Conservation (phyloP, 2,113 vertebrate species). For the Corynorhinus townsendii region DNA sequence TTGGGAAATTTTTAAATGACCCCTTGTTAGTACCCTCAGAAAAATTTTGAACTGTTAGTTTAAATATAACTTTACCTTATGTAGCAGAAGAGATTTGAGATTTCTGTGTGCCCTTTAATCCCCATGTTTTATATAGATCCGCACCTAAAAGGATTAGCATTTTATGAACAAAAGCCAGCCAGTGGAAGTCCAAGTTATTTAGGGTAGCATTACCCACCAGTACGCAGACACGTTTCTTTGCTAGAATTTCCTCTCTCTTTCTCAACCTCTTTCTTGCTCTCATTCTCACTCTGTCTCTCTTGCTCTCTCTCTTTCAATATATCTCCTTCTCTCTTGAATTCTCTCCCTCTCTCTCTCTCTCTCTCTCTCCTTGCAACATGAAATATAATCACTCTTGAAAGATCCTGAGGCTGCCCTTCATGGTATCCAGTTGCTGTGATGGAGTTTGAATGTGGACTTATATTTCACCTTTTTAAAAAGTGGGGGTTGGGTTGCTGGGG, state of each 20-base stretch:
- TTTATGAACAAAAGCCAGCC: constrained; percentile 62
- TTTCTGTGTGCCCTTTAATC: not conserved
- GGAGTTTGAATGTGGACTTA: not conserved
- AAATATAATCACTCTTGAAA: constrained; percentile 36
- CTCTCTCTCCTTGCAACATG: not conserved
- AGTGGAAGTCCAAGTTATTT: constrained; percentile 76
- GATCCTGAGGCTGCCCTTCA: not conserved
- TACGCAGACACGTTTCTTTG: constrained; percentile 19
- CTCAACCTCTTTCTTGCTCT: not conserved
- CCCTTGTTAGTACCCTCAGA: constrained; percentile 24
- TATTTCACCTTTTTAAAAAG: not conserved
- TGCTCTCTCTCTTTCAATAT: not conserved
- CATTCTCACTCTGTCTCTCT: not conserved
- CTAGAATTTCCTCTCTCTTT: constrained; percentile 41
- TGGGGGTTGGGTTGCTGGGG: not conserved
- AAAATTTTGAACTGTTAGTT: constrained; percentile 12
- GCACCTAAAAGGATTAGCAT: constrained; percentile 69
- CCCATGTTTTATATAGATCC: constrained; percentile 75
- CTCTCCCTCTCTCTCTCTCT: not conserved
- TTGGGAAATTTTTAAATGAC: not conserved
- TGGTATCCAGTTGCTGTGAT: not conserved
- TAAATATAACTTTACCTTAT: constrained; percentile 55
- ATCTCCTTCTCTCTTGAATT: not conserved
- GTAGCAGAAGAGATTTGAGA: constrained; percentile 1
- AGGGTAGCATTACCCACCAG: constrained; percentile 75